Conservation (phyloP, 2,888 invertebrate species). For the Nemotelus pantherinus region DNA sequence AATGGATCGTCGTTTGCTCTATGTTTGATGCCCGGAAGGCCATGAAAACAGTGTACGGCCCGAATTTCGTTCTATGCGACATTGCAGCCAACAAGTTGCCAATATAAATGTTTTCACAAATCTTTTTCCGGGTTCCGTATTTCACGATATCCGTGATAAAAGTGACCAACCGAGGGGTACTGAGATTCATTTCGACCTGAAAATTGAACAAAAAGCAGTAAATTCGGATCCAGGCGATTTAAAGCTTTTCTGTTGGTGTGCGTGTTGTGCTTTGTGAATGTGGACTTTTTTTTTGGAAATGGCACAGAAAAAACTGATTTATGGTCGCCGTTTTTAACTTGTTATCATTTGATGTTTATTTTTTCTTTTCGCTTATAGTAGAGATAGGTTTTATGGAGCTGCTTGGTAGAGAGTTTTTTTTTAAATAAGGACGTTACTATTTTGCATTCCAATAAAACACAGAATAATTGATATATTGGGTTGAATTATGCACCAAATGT, state of each 20-base stretch:
- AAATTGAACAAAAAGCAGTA: constrained; percentile 19
- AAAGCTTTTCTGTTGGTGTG: constrained; percentile 7
- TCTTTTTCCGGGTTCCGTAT: constrained; percentile 20
- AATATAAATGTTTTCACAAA: constrained; percentile 25
- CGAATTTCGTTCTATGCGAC: constrained; percentile 2
- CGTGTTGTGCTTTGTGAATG: background rate
- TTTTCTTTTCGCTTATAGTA: too few relatives aligned
- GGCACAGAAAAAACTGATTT: too few relatives aligned
- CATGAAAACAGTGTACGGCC: background rate
- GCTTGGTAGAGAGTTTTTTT: too few relatives aligned
- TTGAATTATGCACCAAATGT: too few relatives aligned
- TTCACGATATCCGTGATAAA: constrained; percentile 35
- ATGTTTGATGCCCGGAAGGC: background rate
- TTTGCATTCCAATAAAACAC: too few relatives aligned
- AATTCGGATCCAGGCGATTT: constrained; percentile 22
- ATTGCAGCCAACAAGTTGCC: constrained; percentile 33
- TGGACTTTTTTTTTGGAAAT: too few relatives aligned
- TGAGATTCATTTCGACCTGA: constrained; percentile 15
- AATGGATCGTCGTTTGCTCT: background rate
- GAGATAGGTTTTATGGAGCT: too few relatives aligned
- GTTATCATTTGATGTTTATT: too few relatives aligned
- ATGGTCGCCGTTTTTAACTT: too few relatives aligned
- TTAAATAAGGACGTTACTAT: too few relatives aligned
- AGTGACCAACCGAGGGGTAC: constrained; percentile 14
- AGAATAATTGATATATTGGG: too few relatives aligned